A percentile compares a stretch with the other conserved stretches of the same genome.
Conservation (phyloP, 2,113 vertebrate species). For the Perca schrenkii region DNA sequence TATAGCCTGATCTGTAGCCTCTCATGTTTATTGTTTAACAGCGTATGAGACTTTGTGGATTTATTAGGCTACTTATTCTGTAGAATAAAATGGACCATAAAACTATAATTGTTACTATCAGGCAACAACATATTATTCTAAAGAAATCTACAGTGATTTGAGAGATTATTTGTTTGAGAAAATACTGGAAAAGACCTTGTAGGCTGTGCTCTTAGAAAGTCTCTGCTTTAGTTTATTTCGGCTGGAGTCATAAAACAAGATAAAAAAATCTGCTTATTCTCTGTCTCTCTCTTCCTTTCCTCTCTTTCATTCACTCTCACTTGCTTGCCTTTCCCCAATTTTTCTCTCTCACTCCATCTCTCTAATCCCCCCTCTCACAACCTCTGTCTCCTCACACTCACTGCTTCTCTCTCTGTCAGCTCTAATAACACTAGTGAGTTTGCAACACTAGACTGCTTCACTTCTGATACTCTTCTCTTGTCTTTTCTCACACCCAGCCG, state of each 20-base stretch:
- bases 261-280: conserved; percentile 43
- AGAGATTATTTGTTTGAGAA: not conserved
- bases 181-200: conserved; percentile 17
- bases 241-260: conserved; percentile 43
- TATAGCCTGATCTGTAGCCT: not conserved
- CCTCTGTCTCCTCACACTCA: conserved; percentile 45
- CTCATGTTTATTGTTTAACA: not conserved
- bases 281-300: not conserved
- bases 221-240: conserved; percentile 48
- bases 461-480: conserved; percentile 47
- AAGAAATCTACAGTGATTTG: not conserved
- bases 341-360: conserved; percentile 47
- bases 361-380: conserved; percentile 55
- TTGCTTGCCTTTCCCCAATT: conserved; percentile 52
- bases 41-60: conserved; percentile 36
- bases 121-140: not conserved
- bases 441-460: conserved; percentile 42
- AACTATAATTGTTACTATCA: not conserved
- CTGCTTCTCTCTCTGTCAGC: conserved; percentile 42
- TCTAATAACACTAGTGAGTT: conserved; percentile 64
- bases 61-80: not conserved
- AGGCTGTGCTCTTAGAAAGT: conserved; percentile 25
- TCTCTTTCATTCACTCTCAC: conserved; percentile 49
- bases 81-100: not conserved
- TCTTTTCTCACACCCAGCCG: conserved; percentile 15